Base-by-base conservation (phyloP, 1,140 invertebrate species). In the Ooceraea biroi region DNA sequence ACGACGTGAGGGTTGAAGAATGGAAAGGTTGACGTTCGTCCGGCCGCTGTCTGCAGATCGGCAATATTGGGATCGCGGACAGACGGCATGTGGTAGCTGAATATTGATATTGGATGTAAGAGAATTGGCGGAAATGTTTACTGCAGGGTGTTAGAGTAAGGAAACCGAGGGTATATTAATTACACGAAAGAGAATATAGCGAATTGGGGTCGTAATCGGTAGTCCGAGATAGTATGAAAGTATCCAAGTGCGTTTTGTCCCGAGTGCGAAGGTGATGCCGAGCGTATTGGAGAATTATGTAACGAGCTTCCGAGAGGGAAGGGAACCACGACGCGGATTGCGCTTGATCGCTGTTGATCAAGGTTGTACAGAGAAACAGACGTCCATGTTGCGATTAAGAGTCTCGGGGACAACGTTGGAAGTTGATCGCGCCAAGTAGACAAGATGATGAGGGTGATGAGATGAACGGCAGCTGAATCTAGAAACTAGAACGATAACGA, bases 341-440 rank as follows among this genome's bases (percentile, higher is more conserved):
- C 76, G 63, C 76, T 68, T 78, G 52, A 48, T 4, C 63, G 25
- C 36, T 36, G 36, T 36, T 36, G 36, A 7, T 7, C 36, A 7
- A 36, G 7, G 2, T 36, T 60, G 73, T 57, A 19, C 36, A 41
- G 14, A 63, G 65, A 71, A 80, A 71, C 41, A 80, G 65, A 80
- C 76, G 76, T 80, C 76, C 76, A 80, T 69, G 68, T 80, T 71
- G 57, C 7, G 65, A 78, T 68, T 57, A 80, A 44, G 36, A 66
- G 50, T 77, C 12, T 66, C 14, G 48, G 27, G 10, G n/a, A 65
- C 3, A 10, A 17, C n/a, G 50, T 27, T 5, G 36, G 14, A 27
- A 41, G n/a, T 72, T 41, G 22, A 57, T 30, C 41, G 17, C 14
- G 48, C 55, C 46, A 36, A 73, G 36, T 27, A 60, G n/a, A 73